Evolutionary conservation across 2,888 invertebrate genomes (phyloP), one percentile per base, ranked within the genome.

Genomic region (Mythimna impura): DNA sequence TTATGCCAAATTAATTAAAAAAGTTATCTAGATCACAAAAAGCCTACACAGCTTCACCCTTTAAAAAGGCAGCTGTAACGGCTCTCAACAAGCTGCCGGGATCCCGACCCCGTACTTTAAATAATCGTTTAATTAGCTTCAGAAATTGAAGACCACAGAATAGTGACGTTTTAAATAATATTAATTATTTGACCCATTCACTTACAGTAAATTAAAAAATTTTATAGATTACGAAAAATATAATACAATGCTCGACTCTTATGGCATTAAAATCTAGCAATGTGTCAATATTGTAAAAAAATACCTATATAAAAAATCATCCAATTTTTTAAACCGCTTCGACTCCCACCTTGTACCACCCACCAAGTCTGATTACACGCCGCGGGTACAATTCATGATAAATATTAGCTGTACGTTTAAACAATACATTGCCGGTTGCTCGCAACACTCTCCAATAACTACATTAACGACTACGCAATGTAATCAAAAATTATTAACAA

Each of bases 321-420:
- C 0, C 1, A 36, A 8, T 8, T 36, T 52, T 6, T n/a, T n/a
- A 20, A 8, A 20, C 9, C n/a, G 50, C n/a, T 52, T 47, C n/a
- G 7, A 52, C 50, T 52, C 9, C 8, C 9, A n/a, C 3, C 20
- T 77, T 80, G 17, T 0, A 72, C 86, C 82, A 52, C 50, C n/a
- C 54, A 60, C 40, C 62, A 58, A 79, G 17, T 34, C 65, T 81
- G 81, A 80, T 83, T 84, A 80, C 78, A 78, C 67, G 75, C 71
- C 83, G 34, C 66, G 36, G 67, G 67, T 77, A 72, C 76, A 75
- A 78, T 76, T 81, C 75, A 76, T 75, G 79, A 80, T 86, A 84
- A 86, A 86, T 85, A 86, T 84, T 76, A 80, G 74, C 73, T 71
- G 65, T 78, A 73, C 72, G 58, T 65, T 61, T 58, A 43, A 57